Evolutionary conservation across 2,113 vertebrate genomes (phyloP).

Genomic region (Gila orcuttii): DNA sequence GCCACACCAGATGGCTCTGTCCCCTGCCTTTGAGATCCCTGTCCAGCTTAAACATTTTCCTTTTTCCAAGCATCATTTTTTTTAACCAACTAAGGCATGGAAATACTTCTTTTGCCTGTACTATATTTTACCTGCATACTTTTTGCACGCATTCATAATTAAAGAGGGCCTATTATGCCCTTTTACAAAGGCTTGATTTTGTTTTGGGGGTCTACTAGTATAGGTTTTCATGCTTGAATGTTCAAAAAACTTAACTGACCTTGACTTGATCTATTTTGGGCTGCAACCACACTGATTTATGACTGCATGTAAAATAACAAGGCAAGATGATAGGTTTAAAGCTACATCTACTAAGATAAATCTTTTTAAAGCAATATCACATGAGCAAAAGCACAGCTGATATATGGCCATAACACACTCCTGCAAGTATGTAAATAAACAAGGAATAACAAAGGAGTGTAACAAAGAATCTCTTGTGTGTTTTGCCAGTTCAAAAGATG

Average conservation of each 20-base stretch:
- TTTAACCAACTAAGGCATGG: conserved; percentile 4
- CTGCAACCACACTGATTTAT: background rate
- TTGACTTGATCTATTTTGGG: background rate
- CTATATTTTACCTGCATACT: background rate
- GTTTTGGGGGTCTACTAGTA: too few species aligned
- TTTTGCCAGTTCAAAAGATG: background rate
- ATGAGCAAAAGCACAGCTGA: background rate
- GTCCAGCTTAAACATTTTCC: background rate
- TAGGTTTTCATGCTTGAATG: too few species aligned
- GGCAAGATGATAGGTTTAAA: background rate
- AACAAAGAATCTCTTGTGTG: background rate
- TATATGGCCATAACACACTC: background rate
- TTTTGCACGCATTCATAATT: background rate
- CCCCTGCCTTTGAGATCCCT: background rate
- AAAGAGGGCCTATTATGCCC: too few species aligned
- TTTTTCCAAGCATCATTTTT: background rate
- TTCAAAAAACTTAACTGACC: background rate
- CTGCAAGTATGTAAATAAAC: background rate
- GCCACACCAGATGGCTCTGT: background rate
- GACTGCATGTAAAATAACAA: background rate
- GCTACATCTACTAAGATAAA: background rate
- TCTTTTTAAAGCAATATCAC: background rate
- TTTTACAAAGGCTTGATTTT: too few species aligned
- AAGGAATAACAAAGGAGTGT: background rate
- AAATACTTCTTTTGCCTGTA: background rate